Evolutionary conservation across 2,888 invertebrate genomes (phyloP).

Genomic region (Rhingia rostrata): DNA sequence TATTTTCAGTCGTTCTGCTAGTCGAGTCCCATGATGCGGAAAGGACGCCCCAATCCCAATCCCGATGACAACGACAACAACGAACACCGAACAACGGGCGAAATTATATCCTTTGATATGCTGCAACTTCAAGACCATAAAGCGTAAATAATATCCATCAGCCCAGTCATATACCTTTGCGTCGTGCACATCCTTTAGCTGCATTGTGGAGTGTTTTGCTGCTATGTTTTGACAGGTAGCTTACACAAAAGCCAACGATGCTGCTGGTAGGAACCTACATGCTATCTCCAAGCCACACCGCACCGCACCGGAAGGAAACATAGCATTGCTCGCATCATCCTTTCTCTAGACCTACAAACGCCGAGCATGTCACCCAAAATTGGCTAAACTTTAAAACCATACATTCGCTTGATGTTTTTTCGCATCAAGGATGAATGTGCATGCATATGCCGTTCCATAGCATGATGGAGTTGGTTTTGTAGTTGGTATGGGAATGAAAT

Average conservation of each 20-base stretch:
- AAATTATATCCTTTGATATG: conserved; percentile 70
- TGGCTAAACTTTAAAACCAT: conserved; percentile 49
- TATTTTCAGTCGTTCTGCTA: conserved; percentile 56
- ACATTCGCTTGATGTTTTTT: conserved; percentile 14
- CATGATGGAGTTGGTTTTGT: background rate
- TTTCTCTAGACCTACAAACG: conserved; percentile 1
- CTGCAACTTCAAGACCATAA: conserved; percentile 57
- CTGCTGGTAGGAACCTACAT: conserved; percentile 1
- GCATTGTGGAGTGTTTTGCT: conserved; percentile 46
- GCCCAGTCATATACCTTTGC: conserved; percentile 48
- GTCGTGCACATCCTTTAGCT: conserved; percentile 43
- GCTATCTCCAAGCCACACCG: background rate
- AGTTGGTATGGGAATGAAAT: conserved; percentile 18
- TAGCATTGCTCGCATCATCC: background rate
- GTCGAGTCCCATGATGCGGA: conserved; percentile 65
- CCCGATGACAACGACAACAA: conserved; percentile 24
- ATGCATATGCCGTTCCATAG: background rate
- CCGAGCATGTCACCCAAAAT: conserved; percentile 32
- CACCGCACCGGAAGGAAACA: conserved; percentile 43
- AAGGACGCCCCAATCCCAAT: conserved; percentile 61
- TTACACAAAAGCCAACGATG: conserved; percentile 51
- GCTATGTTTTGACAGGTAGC: conserved; percentile 59
- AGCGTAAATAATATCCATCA: conserved; percentile 71
- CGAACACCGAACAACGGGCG: conserved; percentile 42
- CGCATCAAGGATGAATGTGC: conserved; percentile 20